These are phyloP conservation scores for Triplophysa bombifrons DNA, from an alignment of 2,797 vertebrate species.

Conservation along the genomic window DNA sequence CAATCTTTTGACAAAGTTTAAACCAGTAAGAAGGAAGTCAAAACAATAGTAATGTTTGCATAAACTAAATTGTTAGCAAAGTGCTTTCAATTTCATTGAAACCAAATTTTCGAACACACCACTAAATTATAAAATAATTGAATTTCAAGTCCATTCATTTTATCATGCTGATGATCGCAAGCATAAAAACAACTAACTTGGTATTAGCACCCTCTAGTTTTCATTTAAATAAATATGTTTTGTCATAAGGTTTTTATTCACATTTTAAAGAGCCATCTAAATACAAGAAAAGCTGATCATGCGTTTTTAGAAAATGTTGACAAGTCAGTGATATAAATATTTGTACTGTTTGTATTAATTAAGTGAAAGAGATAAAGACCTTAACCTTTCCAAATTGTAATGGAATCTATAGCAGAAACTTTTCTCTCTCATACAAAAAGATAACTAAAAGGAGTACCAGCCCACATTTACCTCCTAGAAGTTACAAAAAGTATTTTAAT, in stretches of 20 bases:
- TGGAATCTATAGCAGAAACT: too few relatives aligned
- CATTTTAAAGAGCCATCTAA: neutral
- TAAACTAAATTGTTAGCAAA: neutral
- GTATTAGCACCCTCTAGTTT: neutral
- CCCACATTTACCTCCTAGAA: too few relatives aligned
- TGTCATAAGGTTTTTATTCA: neutral
- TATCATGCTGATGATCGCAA: neutral
- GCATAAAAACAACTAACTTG: neutral
- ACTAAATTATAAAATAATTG: too few relatives aligned
- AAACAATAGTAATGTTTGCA: neutral
- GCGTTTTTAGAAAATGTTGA: too few relatives aligned
- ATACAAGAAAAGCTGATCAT: neutral
- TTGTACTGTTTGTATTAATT: neutral
- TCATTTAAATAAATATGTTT: neutral
- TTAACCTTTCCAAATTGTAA: neutral
- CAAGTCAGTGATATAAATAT: too few relatives aligned
- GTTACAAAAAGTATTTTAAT: neutral
- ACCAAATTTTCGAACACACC: too few relatives aligned
- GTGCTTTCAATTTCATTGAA: neutral
- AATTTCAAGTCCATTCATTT: neutral
- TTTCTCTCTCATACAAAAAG: neutral
- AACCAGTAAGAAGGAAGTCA: neutral
- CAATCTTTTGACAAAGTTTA: neutral
- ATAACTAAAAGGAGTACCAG: neutral
- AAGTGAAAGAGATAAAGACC: neutral